Percentiles rank a stretch among this genome's conserved stretches.
These are phyloP conservation scores for Neotoma lepida DNA, from an alignment of 2,113 vertebrate species.

Conservation along the genomic window DNA sequence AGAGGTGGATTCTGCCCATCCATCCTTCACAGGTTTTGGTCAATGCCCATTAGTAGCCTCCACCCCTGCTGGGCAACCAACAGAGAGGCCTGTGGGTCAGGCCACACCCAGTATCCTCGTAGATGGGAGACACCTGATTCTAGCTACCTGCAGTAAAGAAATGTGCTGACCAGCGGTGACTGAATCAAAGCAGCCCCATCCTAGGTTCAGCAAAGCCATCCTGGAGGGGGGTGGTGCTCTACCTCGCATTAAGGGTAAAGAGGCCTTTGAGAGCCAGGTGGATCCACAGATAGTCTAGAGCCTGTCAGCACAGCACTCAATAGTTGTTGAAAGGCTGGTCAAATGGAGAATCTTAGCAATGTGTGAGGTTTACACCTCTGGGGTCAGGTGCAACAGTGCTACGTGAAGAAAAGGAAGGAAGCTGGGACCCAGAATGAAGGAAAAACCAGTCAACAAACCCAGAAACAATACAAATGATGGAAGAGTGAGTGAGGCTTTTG, in stretches of 20 bases:
- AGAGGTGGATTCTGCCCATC: background rate
- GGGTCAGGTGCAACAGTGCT: background rate
- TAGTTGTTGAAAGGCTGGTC: background rate
- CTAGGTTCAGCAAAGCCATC: too few species aligned
- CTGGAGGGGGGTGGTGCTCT: background rate
- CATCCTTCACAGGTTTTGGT: background rate
- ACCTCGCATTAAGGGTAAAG: background rate
- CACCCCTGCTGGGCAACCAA: background rate
- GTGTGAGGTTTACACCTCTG: background rate
- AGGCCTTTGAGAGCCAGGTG: background rate
- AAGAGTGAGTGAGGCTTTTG: background rate
- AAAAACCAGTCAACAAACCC: background rate
- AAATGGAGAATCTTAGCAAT: background rate
- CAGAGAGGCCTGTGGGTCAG: background rate
- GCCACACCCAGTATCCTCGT: background rate
- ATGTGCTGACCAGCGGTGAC: background rate
- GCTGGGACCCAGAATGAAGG: background rate
- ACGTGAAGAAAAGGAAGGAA: background rate
- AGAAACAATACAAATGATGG: background rate
- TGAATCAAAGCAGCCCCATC: background rate
- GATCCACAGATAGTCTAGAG: background rate
- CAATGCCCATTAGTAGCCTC: background rate
- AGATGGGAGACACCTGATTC: background rate
- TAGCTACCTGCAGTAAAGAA: background rate
- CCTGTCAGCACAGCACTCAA: background rate